Base-by-base conservation (phyloP, 2,888 invertebrate species). In the Lepidocyrtinus sp. region DNA sequence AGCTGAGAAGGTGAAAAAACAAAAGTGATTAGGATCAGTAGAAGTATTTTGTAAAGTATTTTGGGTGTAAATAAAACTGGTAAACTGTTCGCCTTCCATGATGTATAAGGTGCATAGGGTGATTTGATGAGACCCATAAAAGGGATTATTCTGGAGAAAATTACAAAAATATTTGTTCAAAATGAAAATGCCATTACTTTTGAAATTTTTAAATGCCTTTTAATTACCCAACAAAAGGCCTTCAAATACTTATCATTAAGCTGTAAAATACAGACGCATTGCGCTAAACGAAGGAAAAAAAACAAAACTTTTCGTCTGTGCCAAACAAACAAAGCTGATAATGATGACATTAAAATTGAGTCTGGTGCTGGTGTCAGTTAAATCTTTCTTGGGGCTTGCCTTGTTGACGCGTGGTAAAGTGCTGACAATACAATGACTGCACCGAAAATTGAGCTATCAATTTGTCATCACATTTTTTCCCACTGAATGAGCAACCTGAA, bases 391-490 rank as follows among this genome's bases (percentile, higher is more conserved):
- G 36, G 36, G 62, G 62, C 62, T 22, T 62, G 62, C 9, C 62
- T 24, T 9, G 9, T 7, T 62, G 24, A 22, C 62, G 64, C 26
- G 64, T 55, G 55, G 7, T 55, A 55, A 55, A 9, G 12, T 36
- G 55, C 55, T 9, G 9, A 15, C n/a, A n/a, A 36, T 36, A 55
- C 55, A 55, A 55, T 55, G n/a, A 55, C 9, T 9, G 55, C 55
- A 55, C 15, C 7, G 17, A 55, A 55, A 55, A 15, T 26, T 15
- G 76, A 59, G 75, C 70, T 71, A 75, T 17, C 62, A 80, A 80
- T 80, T 75, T 80, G 80, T 80, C 75, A 70, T 12, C 55, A 62
- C 62, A 22, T 55, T 45, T 73, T 79, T 71, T 63, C 27, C 67
- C 17, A 21, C 59, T 24, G 62, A 78, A n/a, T 78, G 46, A 9